Percentiles rank a stretch among this genome's conserved stretches.
Conservation (phyloP, 2,888 invertebrate species). For the Volucella zonaria region DNA sequence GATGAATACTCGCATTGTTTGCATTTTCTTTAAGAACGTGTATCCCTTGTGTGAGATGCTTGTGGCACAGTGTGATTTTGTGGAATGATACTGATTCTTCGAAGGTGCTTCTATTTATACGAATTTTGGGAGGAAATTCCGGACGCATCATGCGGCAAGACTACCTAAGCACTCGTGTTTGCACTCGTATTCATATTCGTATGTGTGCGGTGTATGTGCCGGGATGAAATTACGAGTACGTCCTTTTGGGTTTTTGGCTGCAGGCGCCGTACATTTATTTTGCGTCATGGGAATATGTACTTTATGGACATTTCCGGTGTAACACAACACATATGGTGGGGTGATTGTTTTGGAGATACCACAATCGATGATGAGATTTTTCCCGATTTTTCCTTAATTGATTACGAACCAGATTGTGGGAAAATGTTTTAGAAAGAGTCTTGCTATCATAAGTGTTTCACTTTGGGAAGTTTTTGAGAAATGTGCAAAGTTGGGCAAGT, state of each 20-base stretch:
- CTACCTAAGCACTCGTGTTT: slow-evolving; percentile 41
- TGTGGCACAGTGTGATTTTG: slow-evolving; percentile 30
- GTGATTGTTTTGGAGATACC: slow-evolving; percentile 63
- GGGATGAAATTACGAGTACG: slow-evolving; percentile 35
- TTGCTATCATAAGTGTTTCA: background rate
- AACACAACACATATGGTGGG: slow-evolving; percentile 55
- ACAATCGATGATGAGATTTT: slow-evolving; percentile 66
- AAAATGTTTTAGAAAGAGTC: slow-evolving; percentile 19
- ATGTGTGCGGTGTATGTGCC: background rate
- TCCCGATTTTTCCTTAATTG: slow-evolving; percentile 42
- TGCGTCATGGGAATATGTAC: slow-evolving; percentile 38
- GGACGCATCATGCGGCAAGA: background rate
- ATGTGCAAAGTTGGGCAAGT: too few relatives aligned
- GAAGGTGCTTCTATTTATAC: slow-evolving; percentile 36
- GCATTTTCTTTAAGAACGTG: slow-evolving; percentile 20
- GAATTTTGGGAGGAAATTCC: slow-evolving; percentile 36
- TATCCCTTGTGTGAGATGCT: slow-evolving; percentile 17
- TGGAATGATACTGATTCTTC: slow-evolving; percentile 34
- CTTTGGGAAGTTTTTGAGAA: background rate
- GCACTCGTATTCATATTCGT: too few relatives aligned
- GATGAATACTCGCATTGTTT: slow-evolving; percentile 8
- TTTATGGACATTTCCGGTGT: slow-evolving; percentile 57
- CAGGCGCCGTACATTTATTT: slow-evolving; percentile 32
- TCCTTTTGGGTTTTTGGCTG: slow-evolving; percentile 57
- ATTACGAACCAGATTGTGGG: slow-evolving; percentile 46